Evolutionary conservation across 2,888 invertebrate genomes (phyloP), one percentile per base, ranked within the genome.

Genomic region (Ptychoptera albimana): DNA sequence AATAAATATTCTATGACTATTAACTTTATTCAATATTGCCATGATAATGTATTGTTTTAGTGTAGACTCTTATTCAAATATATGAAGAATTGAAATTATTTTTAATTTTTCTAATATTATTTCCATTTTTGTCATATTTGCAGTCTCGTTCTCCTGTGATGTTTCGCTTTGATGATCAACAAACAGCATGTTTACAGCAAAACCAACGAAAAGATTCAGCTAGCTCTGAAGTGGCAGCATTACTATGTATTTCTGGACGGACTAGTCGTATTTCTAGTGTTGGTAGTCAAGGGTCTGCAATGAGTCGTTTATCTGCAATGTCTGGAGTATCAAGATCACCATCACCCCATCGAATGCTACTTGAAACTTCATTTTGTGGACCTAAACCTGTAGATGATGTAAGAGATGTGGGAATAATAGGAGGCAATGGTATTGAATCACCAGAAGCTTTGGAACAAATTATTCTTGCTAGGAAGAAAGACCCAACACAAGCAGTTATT

Each of bases 341-440:
- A 2, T 88, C 88, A 11, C 89, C 89, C n/a, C 88, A 89, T 68
- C 83, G 82, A 62, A 86, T 87, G 78, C 70, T 88, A 45, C 70
- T 89, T 46, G 89, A 89, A 66, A 91, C 89, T 1, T 88, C 88
- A 0, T 91, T 91, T 61, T 89, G 88, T 63, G 89, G 89, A 1
- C 82, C 79, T 42, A 86, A 85, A 57, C 82, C 85, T 1, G 66
- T 75, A 48, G 59, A 74, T 64, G 41, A 69, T 69, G 53, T 65
- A 59, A 64, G 65, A 2, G 73, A 69, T 41, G 73, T 63, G 4
- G 69, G 66, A 37, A 68, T 66, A 48, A 67, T 66, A 49, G 64
- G 66, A 39, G 58, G 66, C 14, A 64, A 67, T 16, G 70, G 70
- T 49, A 64, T 68, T 13, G 67, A 66, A 1, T 64, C 67, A 46